These are phyloP conservation scores for Metaphire vulgaris DNA, from an alignment of 1,140 invertebrate species.

Conservation along the genomic window DNA sequence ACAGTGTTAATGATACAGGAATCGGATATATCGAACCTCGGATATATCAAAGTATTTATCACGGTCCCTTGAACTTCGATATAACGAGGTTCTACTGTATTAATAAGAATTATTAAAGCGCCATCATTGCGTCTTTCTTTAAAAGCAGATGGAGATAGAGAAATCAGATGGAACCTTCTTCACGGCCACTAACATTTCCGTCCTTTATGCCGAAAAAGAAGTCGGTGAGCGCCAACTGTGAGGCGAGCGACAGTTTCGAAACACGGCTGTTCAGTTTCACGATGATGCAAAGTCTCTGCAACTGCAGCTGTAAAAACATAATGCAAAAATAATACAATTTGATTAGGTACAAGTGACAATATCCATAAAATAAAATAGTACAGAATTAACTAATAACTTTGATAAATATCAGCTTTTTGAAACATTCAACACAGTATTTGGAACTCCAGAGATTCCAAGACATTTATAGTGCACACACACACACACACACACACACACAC, in stretches of 20 bases:
- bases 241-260: neutral
- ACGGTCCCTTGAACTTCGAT: neutral
- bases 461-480: too few relatives aligned
- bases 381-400: too few relatives aligned
- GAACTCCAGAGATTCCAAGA: too few relatives aligned
- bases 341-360: too few relatives aligned
- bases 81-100: neutral
- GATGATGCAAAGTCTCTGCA: neutral
- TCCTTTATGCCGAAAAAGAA: neutral
- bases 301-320: neutral
- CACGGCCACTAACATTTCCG: neutral
- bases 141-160: neutral
- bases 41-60: too few relatives aligned
- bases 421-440: too few relatives aligned
- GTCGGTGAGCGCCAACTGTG: neutral
- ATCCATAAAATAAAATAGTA: too few relatives aligned
- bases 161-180: neutral
- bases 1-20: neutral
- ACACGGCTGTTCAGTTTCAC: neutral
- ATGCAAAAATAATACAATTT: too few relatives aligned
- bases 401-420: too few relatives aligned
- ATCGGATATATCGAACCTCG: too few relatives aligned
- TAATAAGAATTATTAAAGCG: neutral
- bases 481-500: too few relatives aligned
- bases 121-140: neutral